phyloP scores from a whole-genome alignment of 2,113 vertebrate species.

The Lycocorax pyrrhopterus region DNA sequence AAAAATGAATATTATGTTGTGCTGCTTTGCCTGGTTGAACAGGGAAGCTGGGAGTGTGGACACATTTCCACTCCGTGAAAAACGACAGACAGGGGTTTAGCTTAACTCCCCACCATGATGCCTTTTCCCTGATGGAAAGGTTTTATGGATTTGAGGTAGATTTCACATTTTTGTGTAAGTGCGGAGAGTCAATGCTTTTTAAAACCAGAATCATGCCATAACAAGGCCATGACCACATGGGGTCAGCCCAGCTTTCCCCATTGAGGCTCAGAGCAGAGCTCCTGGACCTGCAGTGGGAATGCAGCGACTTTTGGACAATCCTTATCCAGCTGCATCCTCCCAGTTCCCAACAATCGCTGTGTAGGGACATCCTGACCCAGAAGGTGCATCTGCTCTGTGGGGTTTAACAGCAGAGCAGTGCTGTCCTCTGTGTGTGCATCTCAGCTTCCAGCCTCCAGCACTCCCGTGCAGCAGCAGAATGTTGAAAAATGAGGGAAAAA shows the following conservation, averaged over 20 bases:
- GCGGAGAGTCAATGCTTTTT: not conserved
- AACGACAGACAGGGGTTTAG: not conserved
- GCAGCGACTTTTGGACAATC: rapidly evolving
- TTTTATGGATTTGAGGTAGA: not conserved
- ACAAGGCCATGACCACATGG: not conserved
- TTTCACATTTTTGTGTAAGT: not conserved
- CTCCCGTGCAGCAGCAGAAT: rapidly evolving
- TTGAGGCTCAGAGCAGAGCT: not conserved
- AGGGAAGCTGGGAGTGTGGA: rapidly evolving
- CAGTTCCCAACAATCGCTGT: rapidly evolving
- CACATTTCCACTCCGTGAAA: rapidly evolving
- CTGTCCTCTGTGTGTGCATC: not conserved
- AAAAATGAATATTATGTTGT: rapidly evolving
- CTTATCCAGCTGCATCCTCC: not conserved
- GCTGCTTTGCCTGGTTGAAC: not conserved
- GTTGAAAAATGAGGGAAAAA: not conserved
- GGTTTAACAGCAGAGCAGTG: not conserved
- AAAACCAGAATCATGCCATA: rapidly evolving
- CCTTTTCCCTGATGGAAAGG: not conserved
- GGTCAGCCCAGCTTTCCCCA: conserved; percentile 38
- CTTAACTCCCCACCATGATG: rapidly evolving
- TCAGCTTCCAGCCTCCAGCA: not conserved
- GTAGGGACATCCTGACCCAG: not conserved
- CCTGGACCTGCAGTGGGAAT: rapidly evolving
- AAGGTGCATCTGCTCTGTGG: not conserved